Base-by-base conservation (phyloP, 1,140 invertebrate species). In the Bombyx mandarina region DNA sequence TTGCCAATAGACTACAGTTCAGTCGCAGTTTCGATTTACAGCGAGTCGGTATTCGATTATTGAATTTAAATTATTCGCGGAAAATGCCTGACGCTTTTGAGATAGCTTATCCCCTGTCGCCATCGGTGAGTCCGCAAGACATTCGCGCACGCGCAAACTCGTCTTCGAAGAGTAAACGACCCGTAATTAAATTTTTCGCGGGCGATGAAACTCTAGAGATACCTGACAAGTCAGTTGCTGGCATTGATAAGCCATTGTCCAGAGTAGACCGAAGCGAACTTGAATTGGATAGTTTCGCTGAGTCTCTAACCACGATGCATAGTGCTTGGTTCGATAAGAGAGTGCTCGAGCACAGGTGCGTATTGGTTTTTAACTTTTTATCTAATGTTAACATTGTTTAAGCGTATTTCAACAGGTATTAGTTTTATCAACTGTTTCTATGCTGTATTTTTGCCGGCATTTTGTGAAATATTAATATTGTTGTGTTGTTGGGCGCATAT, bases 311-410 rank as follows among this genome's bases (percentile, higher is more conserved):
- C 45, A 77, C 67, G 22, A 76, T 80, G 71, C 78, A 87, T 56
- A 76, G 86, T 66, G 75, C 75, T 12, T 90, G 88, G 89, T 75
- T 89, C 42, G 91, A 92, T 77, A 89, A 89, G 60, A 89, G 91
- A 60, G 88, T 89, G 56, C 73, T 91, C 8, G 82, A 88, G 52
- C 91, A 92, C 88, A 92, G 91, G 91, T 92, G 71, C 60, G 74
- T 72, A 69, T 57, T 58, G 45, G 0, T 51, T 26, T 51, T 51
- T 35, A 35, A 3, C 26, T 35, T 35, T 35, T 35, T 35, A 35
- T 35, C 26, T 35, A 35, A 35, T 35, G 26, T 35, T 35, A 35
- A 5, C 4, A 35, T 35, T 35, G 26, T 35, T 5, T 2, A 5
- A 35, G 4, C 26, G 26, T 35, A 35, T 35, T 35, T 35, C 26